These are phyloP conservation scores for Malurus elegans DNA, from an alignment of 2,113 vertebrate species.

Conservation along the genomic window DNA sequence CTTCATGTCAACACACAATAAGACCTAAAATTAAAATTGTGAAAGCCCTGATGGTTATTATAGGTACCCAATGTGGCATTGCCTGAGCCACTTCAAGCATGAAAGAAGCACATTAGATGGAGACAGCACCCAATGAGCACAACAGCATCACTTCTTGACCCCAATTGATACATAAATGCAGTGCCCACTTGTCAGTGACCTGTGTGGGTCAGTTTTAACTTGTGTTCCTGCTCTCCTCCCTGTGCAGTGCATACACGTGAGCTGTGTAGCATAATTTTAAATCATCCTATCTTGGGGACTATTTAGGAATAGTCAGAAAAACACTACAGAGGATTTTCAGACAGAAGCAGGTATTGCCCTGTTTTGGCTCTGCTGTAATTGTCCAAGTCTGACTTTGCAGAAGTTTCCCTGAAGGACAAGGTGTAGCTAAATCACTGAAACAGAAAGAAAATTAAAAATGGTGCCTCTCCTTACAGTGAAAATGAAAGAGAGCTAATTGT, in stretches of 20 bases:
- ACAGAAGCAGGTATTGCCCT: neutral
- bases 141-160: neutral
- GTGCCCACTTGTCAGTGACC: neutral
- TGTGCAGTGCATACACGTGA: neutral
- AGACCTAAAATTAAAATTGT: neutral
- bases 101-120: neutral
- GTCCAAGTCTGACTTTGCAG: neutral
- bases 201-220: neutral
- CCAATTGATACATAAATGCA: neutral
- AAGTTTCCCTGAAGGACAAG: neutral
- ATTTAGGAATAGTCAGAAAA: neutral
- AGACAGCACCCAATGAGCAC: fast-evolving
- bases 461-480: neutral
- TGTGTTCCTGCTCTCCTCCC: neutral
- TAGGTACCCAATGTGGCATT: neutral
- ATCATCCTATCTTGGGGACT: neutral
- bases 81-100: neutral
- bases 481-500: neutral
- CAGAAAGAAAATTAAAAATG: neutral
- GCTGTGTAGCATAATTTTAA: neutral
- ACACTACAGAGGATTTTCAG: neutral
- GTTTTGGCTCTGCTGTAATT: neutral
- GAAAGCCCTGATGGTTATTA: neutral
- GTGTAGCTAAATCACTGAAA: neutral
- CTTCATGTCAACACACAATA: neutral